Evolutionary conservation across 2,888 invertebrate species (phyloP).

Genomic region (Callimorpha dominula): DNA sequence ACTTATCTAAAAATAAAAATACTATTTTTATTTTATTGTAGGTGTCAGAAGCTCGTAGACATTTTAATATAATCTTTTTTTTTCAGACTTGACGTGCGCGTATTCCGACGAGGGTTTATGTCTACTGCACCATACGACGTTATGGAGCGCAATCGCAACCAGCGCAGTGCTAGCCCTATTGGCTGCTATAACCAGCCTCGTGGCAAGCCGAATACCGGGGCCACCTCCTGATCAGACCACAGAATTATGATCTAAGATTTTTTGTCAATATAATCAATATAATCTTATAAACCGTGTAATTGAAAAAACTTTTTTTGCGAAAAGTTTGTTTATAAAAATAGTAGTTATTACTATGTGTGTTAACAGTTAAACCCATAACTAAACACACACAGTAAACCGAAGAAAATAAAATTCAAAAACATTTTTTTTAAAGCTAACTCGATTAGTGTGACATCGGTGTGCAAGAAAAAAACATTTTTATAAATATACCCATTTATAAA

Average conservation of each 20-base stretch:
- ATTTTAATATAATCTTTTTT: neutral
- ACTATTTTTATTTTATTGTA: too few species aligned
- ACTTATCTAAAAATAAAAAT: too few species aligned
- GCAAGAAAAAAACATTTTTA: too few species aligned
- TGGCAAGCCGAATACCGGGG: constrained; percentile 43
- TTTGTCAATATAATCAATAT: neutral
- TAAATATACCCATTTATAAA: too few species aligned
- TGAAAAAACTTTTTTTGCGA: neutral
- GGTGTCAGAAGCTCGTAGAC: too few species aligned
- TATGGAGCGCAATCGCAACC: constrained; percentile 60
- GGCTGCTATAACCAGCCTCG: constrained; percentile 62
- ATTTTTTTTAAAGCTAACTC: too few species aligned
- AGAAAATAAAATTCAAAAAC: too few species aligned
- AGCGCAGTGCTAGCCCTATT: constrained; percentile 61
- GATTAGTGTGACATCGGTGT: too few species aligned
- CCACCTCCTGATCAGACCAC: constrained; percentile 42
- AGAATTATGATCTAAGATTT: constrained; percentile 43
- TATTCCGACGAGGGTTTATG: constrained; percentile 62
- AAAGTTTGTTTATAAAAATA: neutral
- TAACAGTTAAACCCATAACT: too few species aligned
- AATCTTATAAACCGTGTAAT: neutral
- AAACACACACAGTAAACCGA: too few species aligned
- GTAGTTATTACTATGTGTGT: too few species aligned
- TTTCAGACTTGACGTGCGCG: constrained; percentile 69
- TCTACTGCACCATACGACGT: constrained; percentile 59